Percentiles rank a stretch among this genome's conserved stretches.
Evolutionary conservation across 2,888 invertebrate species (phyloP).

Genomic region (Anagyrus pseudococci): DNA sequence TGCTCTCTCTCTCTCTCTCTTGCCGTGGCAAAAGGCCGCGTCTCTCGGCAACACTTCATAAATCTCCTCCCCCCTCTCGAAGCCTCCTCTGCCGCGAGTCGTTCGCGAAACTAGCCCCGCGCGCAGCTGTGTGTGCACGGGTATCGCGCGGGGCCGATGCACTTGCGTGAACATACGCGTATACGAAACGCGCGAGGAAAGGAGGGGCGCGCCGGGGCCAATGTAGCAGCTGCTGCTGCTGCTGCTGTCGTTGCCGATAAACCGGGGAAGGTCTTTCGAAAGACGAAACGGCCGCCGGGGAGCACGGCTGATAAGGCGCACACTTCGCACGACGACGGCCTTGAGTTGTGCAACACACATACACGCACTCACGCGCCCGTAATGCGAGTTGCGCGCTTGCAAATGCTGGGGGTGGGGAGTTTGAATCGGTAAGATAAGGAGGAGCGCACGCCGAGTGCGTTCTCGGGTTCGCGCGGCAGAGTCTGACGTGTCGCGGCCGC

Average conservation of each 20-base stretch:
- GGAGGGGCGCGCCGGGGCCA: background rate
- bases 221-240: conserved; percentile 21
- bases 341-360: conserved; percentile 22
- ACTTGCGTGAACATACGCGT: conserved; percentile 18
- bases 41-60: conserved; percentile 32
- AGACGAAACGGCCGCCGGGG: conserved; percentile 35
- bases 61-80: conserved; percentile 11
- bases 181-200: conserved; percentile 4
- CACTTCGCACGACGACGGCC: conserved; percentile 36
- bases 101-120: conserved; percentile 6
- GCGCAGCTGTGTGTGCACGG: conserved; percentile 2
- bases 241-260: conserved; percentile 27
- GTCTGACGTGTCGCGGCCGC: no score
- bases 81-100: background rate
- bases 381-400: no score
- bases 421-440: no score
- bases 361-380: background rate
- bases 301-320: conserved; percentile 45
- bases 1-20: no score
- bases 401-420: no score
- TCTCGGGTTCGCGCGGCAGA: no score
- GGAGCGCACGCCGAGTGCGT: no score
- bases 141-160: background rate
- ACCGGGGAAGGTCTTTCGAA: conserved; percentile 44
- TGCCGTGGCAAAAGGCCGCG: no score